phyloP scores from a whole-genome alignment of 2,113 vertebrate species.

The Chauna torquata region DNA sequence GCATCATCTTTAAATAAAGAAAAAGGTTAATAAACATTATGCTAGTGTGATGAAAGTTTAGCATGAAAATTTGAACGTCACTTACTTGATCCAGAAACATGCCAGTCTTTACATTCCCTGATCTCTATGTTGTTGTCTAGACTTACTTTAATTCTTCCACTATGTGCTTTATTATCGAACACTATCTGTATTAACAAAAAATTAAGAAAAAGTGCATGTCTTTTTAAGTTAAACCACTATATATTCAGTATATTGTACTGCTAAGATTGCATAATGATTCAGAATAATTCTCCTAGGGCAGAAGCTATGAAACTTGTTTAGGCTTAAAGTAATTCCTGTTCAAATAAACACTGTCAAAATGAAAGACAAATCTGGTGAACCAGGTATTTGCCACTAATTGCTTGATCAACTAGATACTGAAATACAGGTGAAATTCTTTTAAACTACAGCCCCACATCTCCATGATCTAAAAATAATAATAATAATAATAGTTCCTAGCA shows the following conservation, averaged over 20 bases:
- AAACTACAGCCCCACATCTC: not conserved
- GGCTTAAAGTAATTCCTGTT: not conserved
- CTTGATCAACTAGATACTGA: not conserved
- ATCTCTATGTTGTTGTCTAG: constrained; percentile 86
- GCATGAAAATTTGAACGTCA: constrained; percentile 16
- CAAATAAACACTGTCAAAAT: not conserved
- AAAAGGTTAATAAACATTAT: not conserved
- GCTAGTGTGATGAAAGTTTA: not conserved
- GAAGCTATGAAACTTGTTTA: not conserved
- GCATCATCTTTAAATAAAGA: not conserved
- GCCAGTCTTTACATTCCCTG: constrained; percentile 91
- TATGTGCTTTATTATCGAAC: constrained; percentile 93
- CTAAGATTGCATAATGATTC: not conserved
- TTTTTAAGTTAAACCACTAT: not conserved
- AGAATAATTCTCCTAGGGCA: not conserved
- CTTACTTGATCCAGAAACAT: constrained; percentile 89
- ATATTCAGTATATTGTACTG: not conserved
- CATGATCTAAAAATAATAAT: not conserved
- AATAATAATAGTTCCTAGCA: not conserved
- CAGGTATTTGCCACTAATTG: not conserved
- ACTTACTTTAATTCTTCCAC: constrained; percentile 88
- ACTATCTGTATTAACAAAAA: constrained; percentile 78
- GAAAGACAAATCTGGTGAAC: not conserved
- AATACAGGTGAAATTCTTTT: not conserved
- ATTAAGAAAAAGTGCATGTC: not conserved